Evolutionary conservation across 2,888 invertebrate species (phyloP).

Genomic region (Sinohyriopsis cumingii): DNA sequence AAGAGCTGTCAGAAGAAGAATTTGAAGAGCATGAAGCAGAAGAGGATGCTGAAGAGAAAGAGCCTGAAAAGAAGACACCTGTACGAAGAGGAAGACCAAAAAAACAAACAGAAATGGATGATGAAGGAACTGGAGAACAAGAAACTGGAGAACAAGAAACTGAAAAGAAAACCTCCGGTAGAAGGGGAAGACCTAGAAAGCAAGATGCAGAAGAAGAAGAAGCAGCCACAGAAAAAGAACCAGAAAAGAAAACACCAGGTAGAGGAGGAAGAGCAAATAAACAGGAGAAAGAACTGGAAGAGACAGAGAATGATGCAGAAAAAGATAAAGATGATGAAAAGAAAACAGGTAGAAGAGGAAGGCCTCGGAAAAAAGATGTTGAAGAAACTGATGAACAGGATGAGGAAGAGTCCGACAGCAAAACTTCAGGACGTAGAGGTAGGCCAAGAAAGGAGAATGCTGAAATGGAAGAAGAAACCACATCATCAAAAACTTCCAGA

Average conservation of each 20-base stretch:
- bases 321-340: conserved; percentile 11
- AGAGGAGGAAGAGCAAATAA: conserved; percentile 11
- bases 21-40: conserved; percentile 16
- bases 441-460: conserved; percentile 9
- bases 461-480: conserved; percentile 1
- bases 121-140: conserved; percentile 15
- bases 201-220: conserved; percentile 17
- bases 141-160: conserved; percentile 16
- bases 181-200: conserved; percentile 9
- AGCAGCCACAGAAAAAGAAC: conserved; percentile 19
- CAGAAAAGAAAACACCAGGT: conserved; percentile 16
- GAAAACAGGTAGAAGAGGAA: conserved; percentile 9
- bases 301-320: conserved; percentile 12
- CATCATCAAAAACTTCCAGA: neutral
- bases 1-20: conserved; percentile 9
- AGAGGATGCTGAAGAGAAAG: conserved; percentile 20
- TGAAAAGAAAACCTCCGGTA: conserved; percentile 4
- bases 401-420: conserved; percentile 6
- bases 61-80: conserved; percentile 15
- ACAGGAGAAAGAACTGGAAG: conserved; percentile 17
- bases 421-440: conserved; percentile 19
- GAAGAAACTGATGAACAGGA: conserved; percentile 15
- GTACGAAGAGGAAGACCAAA: conserved; percentile 12
- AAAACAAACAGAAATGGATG: conserved; percentile 16
- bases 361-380: conserved; percentile 7